phyloP scores from a whole-genome alignment of 2,113 vertebrate genomes.

The Progne subis region DNA sequence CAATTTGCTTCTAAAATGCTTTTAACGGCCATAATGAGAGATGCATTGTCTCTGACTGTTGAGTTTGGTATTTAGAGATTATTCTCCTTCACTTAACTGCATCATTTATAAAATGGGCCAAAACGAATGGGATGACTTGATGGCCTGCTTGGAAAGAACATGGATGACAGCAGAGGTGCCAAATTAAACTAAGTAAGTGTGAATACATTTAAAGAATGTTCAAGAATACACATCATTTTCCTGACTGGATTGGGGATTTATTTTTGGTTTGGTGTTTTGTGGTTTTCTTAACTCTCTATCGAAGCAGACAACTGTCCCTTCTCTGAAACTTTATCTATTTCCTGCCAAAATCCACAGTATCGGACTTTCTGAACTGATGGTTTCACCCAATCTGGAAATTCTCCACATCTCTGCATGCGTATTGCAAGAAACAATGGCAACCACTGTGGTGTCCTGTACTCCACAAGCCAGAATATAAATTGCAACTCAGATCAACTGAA shows the following conservation, averaged over 20 bases:
- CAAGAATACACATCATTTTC: neutral
- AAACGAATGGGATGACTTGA: neutral
- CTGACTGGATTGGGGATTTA: neutral
- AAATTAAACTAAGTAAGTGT: neutral
- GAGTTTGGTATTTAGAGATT: neutral
- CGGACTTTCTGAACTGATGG: neutral
- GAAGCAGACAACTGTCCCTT: neutral
- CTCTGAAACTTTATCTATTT: neutral
- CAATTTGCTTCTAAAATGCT: constrained; percentile 26
- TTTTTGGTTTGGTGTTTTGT: neutral
- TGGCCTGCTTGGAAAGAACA: neutral
- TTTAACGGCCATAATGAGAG: neutral
- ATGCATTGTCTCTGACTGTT: neutral
- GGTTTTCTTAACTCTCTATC: neutral
- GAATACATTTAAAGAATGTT: neutral
- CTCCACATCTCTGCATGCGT: neutral
- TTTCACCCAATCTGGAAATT: neutral
- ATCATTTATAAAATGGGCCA: neutral
- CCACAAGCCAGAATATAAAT: neutral
- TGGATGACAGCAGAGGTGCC: neutral
- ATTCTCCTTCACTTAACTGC: neutral
- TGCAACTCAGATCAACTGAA: neutral
- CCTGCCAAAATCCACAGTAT: neutral
- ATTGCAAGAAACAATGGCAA: neutral
- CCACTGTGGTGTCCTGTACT: neutral